A percentile compares a stretch with the other conserved stretches of the same genome.
These are phyloP conservation scores for Nasonia vitripennis DNA, from an alignment of 1,140 invertebrate genomes.

Conservation along the genomic window DNA sequence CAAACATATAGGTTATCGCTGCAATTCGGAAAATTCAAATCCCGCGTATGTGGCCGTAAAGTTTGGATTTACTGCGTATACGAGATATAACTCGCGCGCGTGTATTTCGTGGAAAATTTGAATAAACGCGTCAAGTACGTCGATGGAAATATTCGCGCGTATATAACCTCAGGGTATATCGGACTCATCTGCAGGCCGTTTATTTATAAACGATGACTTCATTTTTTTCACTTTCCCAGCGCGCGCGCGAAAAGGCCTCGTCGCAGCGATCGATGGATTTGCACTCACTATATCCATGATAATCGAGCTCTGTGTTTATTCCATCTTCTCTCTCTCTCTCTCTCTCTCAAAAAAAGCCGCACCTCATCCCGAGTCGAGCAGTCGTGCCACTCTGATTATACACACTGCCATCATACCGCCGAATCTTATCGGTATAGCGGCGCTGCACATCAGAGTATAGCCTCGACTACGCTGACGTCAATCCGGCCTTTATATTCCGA, in stretches of 20 bases:
- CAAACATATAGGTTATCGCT: too few relatives aligned
- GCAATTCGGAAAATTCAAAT: too few relatives aligned
- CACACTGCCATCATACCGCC: not conserved
- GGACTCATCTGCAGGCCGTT: not conserved
- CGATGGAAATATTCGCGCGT: not conserved
- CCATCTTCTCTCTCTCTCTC: too few relatives aligned
- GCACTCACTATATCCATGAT: not conserved
- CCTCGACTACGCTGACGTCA: constrained; percentile 44
- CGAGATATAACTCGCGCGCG: too few relatives aligned
- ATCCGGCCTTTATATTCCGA: constrained; percentile 45
- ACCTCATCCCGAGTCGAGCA: not conserved
- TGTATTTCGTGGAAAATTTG: too few relatives aligned
- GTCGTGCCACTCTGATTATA: not conserved
- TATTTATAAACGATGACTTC: not conserved
- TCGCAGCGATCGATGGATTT: not conserved
- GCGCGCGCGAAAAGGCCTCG: not conserved
- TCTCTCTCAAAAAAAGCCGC: not conserved
- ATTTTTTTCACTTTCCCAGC: not conserved
- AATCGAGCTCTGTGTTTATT: too few relatives aligned
- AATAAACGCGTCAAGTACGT: too few relatives aligned
- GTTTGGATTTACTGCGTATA: too few relatives aligned
- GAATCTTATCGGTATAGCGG: not conserved
- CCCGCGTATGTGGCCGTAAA: too few relatives aligned
- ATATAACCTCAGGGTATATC: not conserved
- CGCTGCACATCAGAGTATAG: not conserved